Conservation (phyloP, 2,888 invertebrate species). For the Frankliniella intonsa region DNA sequence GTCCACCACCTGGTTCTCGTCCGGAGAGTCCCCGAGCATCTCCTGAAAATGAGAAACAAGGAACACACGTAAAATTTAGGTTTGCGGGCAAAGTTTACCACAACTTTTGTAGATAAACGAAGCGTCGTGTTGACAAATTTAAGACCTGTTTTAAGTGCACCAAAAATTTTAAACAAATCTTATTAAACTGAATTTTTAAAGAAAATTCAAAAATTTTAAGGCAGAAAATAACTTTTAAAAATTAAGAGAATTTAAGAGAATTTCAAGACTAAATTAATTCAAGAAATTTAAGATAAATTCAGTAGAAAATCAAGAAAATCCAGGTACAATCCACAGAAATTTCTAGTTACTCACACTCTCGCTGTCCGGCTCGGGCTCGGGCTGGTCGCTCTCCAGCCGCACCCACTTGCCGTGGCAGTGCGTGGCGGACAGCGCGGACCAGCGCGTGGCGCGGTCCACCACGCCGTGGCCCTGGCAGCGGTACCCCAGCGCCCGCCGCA, state of each 20-base stretch:
- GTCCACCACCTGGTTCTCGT: conserved; percentile 19
- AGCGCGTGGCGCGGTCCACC: conserved; percentile 67
- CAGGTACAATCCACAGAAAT: neutral
- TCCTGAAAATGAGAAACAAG: neutral
- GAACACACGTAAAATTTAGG: too few relatives aligned
- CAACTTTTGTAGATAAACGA: too few relatives aligned
- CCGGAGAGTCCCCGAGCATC: conserved; percentile 6
- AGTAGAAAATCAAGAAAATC: neutral
- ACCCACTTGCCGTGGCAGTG: conserved; percentile 88
- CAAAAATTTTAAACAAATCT: too few relatives aligned
- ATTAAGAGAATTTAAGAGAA: too few relatives aligned
- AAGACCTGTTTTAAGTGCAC: too few relatives aligned
- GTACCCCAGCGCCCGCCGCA: conserved; percentile 67
- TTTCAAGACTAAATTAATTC: too few relatives aligned
- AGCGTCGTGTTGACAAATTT: too few relatives aligned
- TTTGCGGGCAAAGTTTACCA: too few relatives aligned
- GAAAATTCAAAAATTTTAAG: too few relatives aligned
- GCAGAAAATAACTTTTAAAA: too few relatives aligned
- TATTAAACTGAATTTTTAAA: too few relatives aligned
- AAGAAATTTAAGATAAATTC: too few relatives aligned
- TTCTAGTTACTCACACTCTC: neutral
- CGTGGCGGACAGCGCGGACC: conserved; percentile 78
- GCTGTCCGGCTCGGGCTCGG: neutral
- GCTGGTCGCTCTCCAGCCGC: conserved; percentile 46
- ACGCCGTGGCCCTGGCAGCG: conserved; percentile 84